Percentiles rank a stretch among this genome's conserved stretches.
Conservation (phyloP, 2,888 invertebrate genomes). For the Agrotis clavis region DNA sequence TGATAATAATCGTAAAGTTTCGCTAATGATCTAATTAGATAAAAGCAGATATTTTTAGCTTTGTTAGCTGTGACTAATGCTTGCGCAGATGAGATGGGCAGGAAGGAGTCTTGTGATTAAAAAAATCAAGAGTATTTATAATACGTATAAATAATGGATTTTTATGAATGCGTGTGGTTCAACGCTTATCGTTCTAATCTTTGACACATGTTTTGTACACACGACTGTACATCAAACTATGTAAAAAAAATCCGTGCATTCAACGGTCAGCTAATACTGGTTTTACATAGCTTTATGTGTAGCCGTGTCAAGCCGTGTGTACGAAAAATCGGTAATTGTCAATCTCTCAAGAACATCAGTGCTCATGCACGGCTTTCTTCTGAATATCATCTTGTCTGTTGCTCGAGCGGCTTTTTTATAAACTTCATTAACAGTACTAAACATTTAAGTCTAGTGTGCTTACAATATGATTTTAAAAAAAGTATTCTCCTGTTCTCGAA, state of each 20-base stretch:
- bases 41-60: slow-evolving; percentile 43
- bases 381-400: slow-evolving; percentile 22
- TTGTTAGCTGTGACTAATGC: slow-evolving; percentile 33
- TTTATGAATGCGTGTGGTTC: background rate
- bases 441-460: too few species aligned
- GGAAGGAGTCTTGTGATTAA: slow-evolving; percentile 10
- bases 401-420: background rate
- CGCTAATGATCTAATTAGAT: slow-evolving; percentile 55
- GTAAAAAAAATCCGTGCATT: too few species aligned
- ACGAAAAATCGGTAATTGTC: background rate
- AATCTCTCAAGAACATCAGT: slow-evolving; percentile 25
- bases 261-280: too few species aligned
- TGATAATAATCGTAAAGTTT: slow-evolving; percentile 27
- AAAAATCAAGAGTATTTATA: slow-evolving; percentile 2
- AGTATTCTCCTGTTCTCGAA: too few species aligned
- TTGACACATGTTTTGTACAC: background rate
- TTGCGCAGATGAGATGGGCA: slow-evolving; percentile 1
- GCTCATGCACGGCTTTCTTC: slow-evolving; percentile 9
- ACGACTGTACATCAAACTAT: too few species aligned
- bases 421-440: too few species aligned
- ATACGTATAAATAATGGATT: background rate
- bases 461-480: too few species aligned
- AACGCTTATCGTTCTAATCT: background rate
- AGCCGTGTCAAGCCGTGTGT: too few species aligned
- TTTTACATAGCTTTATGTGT: too few species aligned